phyloP scores from a whole-genome alignment of 2,888 invertebrate genomes.

The Norana najaformis region DNA sequence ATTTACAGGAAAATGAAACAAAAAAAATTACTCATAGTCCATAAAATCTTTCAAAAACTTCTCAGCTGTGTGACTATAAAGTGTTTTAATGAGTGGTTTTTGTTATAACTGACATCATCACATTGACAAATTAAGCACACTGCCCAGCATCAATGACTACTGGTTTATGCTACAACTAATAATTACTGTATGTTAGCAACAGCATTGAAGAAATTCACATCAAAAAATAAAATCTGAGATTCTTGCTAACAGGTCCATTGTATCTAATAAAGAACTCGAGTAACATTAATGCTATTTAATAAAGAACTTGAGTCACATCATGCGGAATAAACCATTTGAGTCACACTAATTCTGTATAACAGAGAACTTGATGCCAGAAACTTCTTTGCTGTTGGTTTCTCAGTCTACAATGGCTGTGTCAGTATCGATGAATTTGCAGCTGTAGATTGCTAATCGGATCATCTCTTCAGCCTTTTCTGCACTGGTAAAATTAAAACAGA shows the following conservation, averaged over 20 bases:
- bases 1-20: no score
- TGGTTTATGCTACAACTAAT: no score
- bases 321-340: neutral
- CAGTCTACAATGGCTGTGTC: conserved; percentile 50
- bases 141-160: neutral
- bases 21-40: no score
- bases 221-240: neutral
- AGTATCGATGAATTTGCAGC: conserved; percentile 62
- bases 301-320: neutral
- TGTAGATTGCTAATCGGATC: conserved; percentile 60
- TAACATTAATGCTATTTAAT: neutral
- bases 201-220: neutral
- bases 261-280: neutral
- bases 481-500: conserved; percentile 49
- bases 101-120: neutral
- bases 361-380: neutral
- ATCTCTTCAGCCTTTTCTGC: conserved; percentile 60
- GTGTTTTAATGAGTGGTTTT: neutral
- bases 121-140: neutral
- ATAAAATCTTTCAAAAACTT: no score
- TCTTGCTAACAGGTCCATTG: neutral
- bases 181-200: no score
- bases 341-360: neutral
- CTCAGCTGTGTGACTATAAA: neutral
- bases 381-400: neutral